Evolutionary conservation across 1,140 invertebrate species (phyloP).

Genomic region (Drosophila gunungcola): DNA sequence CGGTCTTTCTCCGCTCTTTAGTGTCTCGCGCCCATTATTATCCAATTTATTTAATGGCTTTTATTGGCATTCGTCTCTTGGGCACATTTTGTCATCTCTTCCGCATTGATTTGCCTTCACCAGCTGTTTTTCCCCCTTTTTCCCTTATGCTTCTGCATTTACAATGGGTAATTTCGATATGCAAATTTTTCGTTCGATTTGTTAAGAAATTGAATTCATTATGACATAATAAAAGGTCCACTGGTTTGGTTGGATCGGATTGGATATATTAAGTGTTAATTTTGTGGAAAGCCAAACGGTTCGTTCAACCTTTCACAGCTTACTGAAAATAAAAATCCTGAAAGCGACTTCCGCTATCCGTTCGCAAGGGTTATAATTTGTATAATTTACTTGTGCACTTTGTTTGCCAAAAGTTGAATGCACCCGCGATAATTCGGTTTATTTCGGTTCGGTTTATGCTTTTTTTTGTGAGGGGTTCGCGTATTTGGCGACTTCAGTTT

Average conservation of each 20-base stretch:
- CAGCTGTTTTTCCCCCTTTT: conserved; percentile 11
- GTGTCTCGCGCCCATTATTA: conserved; percentile 53
- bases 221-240: conserved; percentile 66
- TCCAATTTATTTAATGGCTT: conserved; percentile 64
- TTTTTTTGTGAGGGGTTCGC: conserved; percentile 12
- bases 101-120: conserved; percentile 41
- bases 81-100: conserved; percentile 49
- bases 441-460: background rate
- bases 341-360: conserved; percentile 45
- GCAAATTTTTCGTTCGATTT: conserved; percentile 64
- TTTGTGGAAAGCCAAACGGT: conserved; percentile 7
- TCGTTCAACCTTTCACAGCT: conserved; percentile 17
- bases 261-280: conserved; percentile 32
- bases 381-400: conserved; percentile 38
- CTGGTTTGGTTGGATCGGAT: conserved; percentile 19
- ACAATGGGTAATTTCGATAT: conserved; percentile 50
- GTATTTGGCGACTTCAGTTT: conserved; percentile 5
- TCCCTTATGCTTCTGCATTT: conserved; percentile 21
- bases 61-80: conserved; percentile 51
- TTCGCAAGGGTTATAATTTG: conserved; percentile 23
- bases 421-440: conserved; percentile 26
- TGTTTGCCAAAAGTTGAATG: conserved; percentile 52
- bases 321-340: conserved; percentile 17
- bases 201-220: conserved; percentile 69
- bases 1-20: conserved; percentile 4